Evolutionary conservation across 2,888 invertebrate genomes (phyloP), one percentile per base, ranked within the genome.

Genomic region (Carabus problematicus): DNA sequence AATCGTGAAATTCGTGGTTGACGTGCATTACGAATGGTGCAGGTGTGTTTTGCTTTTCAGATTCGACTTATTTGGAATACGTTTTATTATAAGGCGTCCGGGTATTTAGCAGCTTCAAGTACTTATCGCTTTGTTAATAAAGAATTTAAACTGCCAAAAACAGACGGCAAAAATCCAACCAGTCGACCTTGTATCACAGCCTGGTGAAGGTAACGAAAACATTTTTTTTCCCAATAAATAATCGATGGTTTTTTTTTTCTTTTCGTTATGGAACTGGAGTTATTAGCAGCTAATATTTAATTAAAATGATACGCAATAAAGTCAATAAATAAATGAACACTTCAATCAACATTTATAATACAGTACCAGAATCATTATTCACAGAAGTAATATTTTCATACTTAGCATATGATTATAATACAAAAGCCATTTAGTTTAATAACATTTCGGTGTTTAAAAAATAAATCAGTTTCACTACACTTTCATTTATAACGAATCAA

Each of bases 121-220:
- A 6, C 45, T 45, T 54, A 52, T 41, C 54, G 12, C n/a, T n/a
- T 39, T 54, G 29, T 19, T 45, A 63, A 63, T 63, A 63, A 63
- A 54, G 40, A 63, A 63, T 63, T 63, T 63, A 47, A 63, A 54
- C 18, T 39, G 42, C 63, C 63, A 52, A 63, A 62, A 63, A 63
- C 41, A 54, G 63, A 19, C 54, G 54, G 42, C 18, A 18, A 52
- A 63, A 49, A 63, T 63, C 52, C 16, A 40, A 63, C 63, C 41
- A 1, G 63, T 54, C 41, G 54, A 42, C 63, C 63, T 63, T 63
- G 60, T 63, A 45, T 63, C 42, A 54, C 3, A 16, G 49, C 19
- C 52, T 54, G 18, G 16, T 40, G 63, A 63, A 63, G 63, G 54
- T 54, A 63, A 63, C 54, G 54, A 63, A 63, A 63, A 29, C 29